These are phyloP conservation scores for Struthidea cinerea DNA, from an alignment of 2,113 vertebrate genomes.

Conservation along the genomic window DNA sequence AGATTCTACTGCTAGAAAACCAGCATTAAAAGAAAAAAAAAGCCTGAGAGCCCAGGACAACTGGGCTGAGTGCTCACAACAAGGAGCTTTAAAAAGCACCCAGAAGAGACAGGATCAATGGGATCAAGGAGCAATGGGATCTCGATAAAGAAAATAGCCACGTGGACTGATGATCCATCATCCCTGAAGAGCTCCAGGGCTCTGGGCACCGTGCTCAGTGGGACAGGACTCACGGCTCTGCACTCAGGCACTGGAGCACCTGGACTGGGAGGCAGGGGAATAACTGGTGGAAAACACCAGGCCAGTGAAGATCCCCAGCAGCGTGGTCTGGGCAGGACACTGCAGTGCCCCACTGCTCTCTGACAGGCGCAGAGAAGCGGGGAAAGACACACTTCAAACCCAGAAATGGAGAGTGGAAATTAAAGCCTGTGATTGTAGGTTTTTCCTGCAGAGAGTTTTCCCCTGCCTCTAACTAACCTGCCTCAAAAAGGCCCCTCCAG, in stretches of 20 bases:
- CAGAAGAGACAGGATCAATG: neutral
- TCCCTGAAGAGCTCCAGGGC: neutral
- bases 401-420: neutral
- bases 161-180: fast-evolving
- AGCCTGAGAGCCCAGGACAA: neutral
- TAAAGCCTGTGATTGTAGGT: neutral
- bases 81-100: neutral
- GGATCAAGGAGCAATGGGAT: neutral
- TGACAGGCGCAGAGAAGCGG: neutral
- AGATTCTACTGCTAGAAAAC: neutral
- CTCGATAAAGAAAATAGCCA: neutral
- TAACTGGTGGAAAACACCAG: neutral
- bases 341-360: neutral
- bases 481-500: neutral
- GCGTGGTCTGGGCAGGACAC: fast-evolving
- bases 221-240: neutral
- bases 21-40: neutral
- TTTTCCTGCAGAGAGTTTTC: neutral
- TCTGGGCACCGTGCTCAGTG: neutral
- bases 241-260: neutral
- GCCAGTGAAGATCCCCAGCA: neutral
- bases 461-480: neutral
- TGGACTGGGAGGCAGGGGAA: neutral
- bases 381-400: neutral
- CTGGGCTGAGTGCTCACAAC: neutral